Evolutionary conservation across 2,888 invertebrate species (phyloP), one percentile per base, ranked within the genome.

Genomic region (Spatulosminthurus flaviceps): DNA sequence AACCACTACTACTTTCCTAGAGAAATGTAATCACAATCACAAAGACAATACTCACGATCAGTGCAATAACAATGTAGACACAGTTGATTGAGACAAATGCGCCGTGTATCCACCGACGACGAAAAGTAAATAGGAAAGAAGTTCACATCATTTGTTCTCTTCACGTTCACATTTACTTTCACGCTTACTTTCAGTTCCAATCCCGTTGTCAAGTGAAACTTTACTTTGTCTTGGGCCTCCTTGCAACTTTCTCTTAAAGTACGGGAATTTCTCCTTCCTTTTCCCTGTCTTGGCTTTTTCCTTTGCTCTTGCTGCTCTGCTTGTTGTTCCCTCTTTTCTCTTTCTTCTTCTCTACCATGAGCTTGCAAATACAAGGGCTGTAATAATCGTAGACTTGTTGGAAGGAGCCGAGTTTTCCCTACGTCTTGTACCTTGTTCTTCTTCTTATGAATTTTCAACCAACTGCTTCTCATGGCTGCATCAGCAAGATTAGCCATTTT

Each of bases 401-500:
- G 67, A n/a, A n/a, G n/a, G n/a, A n/a, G n/a, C n/a, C n/a, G n/a
- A n/a, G n/a, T n/a, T n/a, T n/a, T n/a, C n/a, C n/a, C n/a, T n/a
- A n/a, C n/a, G n/a, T n/a, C n/a, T n/a, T n/a, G n/a, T 22, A 41
- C 7, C 41, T 41, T 13, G 7, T 41, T 5, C 7, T 41, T 5
- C 41, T 51, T 29, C 28, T 67, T 26, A 13, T 67, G 26, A 70
- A 70, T 70, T 70, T 70, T 70, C n/a, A 70, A n/a, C 34, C 70
- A 34, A 70, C 70, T 34, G n/a, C 72, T 43, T 51, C 43, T 72
- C 72, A 72, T 72, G 51, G 72, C 72, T 72, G 51, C 82, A 82
- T 81, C 80, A 81, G 77, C 77, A 74, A 82, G 81, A 82, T 82
- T 82, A 81, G 82, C 82, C 80, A 82, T 82, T 82, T 82, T 82